Conservation (phyloP, 2,888 invertebrate species). For the Drosophila emarginata region DNA sequence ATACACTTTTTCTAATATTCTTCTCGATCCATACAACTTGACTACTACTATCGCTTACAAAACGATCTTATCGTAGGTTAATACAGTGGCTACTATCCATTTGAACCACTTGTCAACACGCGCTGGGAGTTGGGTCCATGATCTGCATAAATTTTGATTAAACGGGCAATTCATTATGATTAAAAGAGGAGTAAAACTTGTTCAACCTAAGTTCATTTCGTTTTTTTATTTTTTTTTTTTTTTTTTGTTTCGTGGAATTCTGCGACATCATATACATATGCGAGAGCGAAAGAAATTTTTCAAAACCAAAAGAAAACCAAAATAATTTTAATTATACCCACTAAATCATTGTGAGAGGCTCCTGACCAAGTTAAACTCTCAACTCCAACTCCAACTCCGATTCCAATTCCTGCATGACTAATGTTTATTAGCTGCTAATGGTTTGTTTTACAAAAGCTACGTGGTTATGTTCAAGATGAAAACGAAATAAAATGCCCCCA, state of each 20-base stretch:
- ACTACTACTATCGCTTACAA: slow-evolving; percentile 39
- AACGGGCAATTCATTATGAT: slow-evolving; percentile 65
- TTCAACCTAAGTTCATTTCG: slow-evolving; percentile 51
- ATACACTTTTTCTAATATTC: slow-evolving; percentile 48
- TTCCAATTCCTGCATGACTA: slow-evolving; percentile 76
- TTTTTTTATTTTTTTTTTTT: slow-evolving; percentile 20
- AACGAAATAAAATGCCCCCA: slow-evolving; percentile 21
- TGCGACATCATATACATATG: slow-evolving; percentile 73
- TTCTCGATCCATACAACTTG: slow-evolving; percentile 31
- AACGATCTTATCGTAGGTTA: slow-evolving; percentile 49
- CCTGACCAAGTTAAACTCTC: slow-evolving; percentile 6
- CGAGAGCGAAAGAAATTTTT: slow-evolving; percentile 71
- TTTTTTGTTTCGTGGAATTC: slow-evolving; percentile 69
- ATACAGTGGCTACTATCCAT: slow-evolving; percentile 49
- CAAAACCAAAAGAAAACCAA: slow-evolving; percentile 33
- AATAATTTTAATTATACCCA: slow-evolving; percentile 75
- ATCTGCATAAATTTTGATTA: slow-evolving; percentile 69
- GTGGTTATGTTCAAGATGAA: slow-evolving; percentile 52
- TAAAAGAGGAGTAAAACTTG: slow-evolving; percentile 67
- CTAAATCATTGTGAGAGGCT: slow-evolving; percentile 76
- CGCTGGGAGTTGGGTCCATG: slow-evolving; percentile 40
- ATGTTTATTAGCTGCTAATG: slow-evolving; percentile 82
- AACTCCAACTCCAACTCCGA: slow-evolving; percentile 30
- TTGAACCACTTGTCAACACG: slow-evolving; percentile 59
- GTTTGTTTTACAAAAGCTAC: slow-evolving; percentile 82